A percentile compares a stretch with the other conserved stretches of the same genome.
These are phyloP conservation scores for Cryptophagus acutangulus DNA, from an alignment of 2,888 invertebrate species.

Conservation along the genomic window DNA sequence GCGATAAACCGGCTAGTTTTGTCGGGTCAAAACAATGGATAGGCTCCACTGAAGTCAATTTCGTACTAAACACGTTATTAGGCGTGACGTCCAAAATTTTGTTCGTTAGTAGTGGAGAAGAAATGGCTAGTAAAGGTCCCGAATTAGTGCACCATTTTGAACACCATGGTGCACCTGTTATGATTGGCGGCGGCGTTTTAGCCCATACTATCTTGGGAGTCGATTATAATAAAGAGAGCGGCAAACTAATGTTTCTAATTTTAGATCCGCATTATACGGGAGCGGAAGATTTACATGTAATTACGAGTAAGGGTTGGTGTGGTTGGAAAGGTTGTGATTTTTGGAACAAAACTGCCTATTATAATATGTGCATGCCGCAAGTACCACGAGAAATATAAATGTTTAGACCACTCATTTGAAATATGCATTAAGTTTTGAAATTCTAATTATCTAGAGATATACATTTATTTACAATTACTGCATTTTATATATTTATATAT, in stretches of 20 bases:
- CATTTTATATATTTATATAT: too few species aligned
- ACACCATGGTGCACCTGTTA: conserved; percentile 90
- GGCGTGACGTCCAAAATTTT: conserved; percentile 76
- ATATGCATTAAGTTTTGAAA: neutral
- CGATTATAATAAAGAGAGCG: conserved; percentile 74
- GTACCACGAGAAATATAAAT: conserved; percentile 51
- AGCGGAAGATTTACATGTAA: conserved; percentile 68
- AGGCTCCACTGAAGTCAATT: conserved; percentile 95
- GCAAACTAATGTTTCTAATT: conserved; percentile 86
- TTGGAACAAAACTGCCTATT: conserved; percentile 93
- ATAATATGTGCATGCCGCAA: conserved; percentile 93
- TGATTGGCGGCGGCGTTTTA: conserved; percentile 98
- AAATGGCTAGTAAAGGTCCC: conserved; percentile 71
- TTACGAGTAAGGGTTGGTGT: conserved; percentile 88
- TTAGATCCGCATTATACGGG: conserved; percentile 98
- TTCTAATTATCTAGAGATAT: too few species aligned
- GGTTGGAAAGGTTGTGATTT: conserved; percentile 94
- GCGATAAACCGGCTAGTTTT: conserved; percentile 85
- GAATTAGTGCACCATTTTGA: conserved; percentile 88
- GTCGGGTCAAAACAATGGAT: conserved; percentile 95
- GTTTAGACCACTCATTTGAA: too few species aligned
- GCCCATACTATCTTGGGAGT: conserved; percentile 98
- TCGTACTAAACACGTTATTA: conserved; percentile 77
- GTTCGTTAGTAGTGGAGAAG: conserved; percentile 79
- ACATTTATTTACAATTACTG: too few species aligned